These are phyloP conservation scores for Trichoplusia ni DNA, from an alignment of 1,140 invertebrate species.

Conservation along the genomic window DNA sequence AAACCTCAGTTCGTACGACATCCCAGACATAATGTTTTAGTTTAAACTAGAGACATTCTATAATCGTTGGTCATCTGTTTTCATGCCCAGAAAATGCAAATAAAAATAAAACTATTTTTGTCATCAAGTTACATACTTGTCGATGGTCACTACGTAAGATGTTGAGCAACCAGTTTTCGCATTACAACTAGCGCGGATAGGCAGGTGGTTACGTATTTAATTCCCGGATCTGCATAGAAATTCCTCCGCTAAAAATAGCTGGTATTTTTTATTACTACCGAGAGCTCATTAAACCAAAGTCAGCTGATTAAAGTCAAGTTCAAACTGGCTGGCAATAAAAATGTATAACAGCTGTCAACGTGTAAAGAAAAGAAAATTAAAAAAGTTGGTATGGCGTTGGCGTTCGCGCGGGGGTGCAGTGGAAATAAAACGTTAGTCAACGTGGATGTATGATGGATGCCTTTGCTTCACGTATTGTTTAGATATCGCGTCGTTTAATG, in stretches of 20 bases:
- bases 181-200: background rate
- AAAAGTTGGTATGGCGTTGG: background rate
- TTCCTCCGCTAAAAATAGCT: background rate
- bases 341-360: background rate
- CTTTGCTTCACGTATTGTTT: constrained; percentile 11
- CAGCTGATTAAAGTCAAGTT: background rate
- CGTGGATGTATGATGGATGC: constrained; percentile 9
- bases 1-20: background rate
- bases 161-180: background rate
- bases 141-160: too few relatives aligned
- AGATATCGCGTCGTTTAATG: background rate
- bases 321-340: constrained; percentile 10
- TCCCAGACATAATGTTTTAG: background rate
- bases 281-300: background rate
- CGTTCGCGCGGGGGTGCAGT: background rate
- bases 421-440: constrained; percentile 13
- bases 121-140: too few relatives aligned
- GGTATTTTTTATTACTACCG: background rate
- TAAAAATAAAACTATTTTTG: too few relatives aligned
- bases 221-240: background rate
- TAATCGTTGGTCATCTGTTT: too few relatives aligned
- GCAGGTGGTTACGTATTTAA: background rate
- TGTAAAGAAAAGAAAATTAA: constrained; percentile 5
- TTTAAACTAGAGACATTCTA: too few relatives aligned
- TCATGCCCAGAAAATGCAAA: too few relatives aligned